Base-by-base conservation (phyloP, 2,113 vertebrate genomes). In the Salvelinus fontinalis region DNA sequence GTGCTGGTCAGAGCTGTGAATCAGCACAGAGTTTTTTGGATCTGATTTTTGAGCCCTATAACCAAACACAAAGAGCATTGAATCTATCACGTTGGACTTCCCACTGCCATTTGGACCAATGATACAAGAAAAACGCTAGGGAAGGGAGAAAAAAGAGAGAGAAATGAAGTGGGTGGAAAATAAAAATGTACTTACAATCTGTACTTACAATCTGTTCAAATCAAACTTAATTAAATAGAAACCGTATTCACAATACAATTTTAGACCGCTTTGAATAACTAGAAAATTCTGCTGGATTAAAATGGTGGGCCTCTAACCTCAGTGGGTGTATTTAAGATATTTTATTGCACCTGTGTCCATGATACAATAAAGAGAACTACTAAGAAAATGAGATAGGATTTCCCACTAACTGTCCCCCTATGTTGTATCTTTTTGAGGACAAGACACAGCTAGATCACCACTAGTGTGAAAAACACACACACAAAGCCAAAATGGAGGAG, bases 1-100 rank as follows among this genome's bases (percentile, higher is more conserved):
- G 84, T 97, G 95, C 68, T 94, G 76, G 20, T 99, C 98, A 85
- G 98, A 99, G 81, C 94, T 96, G 82, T 99, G 98, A 91, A 99
- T 98, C 80, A 99, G 90, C 71, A 99, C 97, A 0, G 97, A 99
- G 92, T 64, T 99, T 99, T 94, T 99, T 99, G 59, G 96, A 99
- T 81, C 98, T 90, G 88, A 99, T 99, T 94, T 99, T 92, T 99
- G 96, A 74, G 98, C 98, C 89, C 97, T 95, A 80, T 99, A 99
- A 60, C 98, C 98, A 85, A 99, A 99, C 6, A 99, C 98, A 94
- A 99, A 99, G 66, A 99, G 96, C 97, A 99, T 97, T 3, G 98
- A 97, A 92, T 99, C 98, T 81, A 99, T 99, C 86, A 99, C 94
- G 79, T 99, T 99, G 88, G 97, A 99, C 91, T 99, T 99, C 60